Base-by-base conservation (phyloP, 2,113 vertebrate species). In the Athene noctua region DNA sequence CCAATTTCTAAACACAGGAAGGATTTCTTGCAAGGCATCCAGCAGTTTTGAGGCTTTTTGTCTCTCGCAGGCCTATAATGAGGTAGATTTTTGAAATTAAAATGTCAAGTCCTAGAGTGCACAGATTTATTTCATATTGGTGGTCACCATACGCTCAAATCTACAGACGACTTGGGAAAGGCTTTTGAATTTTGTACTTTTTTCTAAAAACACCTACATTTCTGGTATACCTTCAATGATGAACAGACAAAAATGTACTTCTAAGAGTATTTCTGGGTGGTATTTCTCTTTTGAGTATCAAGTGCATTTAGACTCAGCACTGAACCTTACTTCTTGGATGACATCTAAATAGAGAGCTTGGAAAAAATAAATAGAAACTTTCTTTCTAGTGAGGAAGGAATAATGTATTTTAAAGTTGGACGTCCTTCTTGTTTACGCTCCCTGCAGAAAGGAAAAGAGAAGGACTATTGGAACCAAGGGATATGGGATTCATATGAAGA, bases 311-410 rank as follows among this genome's bases (percentile, higher is more conserved):
- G 59, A 87, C 75, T 84, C 81, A 51, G 92, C 91, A 62, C 82
- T 88, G 93, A 97, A 87, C 86, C 82, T 92, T 90, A 65, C 80
- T 84, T 95, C 72, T 58, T 66, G 61, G 82, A 89, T 91, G 94
- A 94, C 59, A 96, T 86, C 95, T 94, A 96, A 95, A 93, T 17
- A 93, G 85, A 94, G 54, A 96, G 72, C 51, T 59, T 82, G 59
- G 82, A 92, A 95, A 95, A 97, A 97, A 93, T 92, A 95, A 96
- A 94, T 25, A 95, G 68, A 90, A 96, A 44, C 73, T 88, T 96
- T 80, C 85, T 68, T 96, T 84, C 51, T 47, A 91, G 44, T 13
- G 75, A 93, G 80, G 80, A 94, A 94, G 59, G 89, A 96, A 92
- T 86, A 96, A 91, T 44, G 36, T 51, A 88, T 91, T 94, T 93